These are phyloP conservation scores for Ascidia mentula DNA, from an alignment of 23 tunicate species.

Conservation along the genomic window DNA sequence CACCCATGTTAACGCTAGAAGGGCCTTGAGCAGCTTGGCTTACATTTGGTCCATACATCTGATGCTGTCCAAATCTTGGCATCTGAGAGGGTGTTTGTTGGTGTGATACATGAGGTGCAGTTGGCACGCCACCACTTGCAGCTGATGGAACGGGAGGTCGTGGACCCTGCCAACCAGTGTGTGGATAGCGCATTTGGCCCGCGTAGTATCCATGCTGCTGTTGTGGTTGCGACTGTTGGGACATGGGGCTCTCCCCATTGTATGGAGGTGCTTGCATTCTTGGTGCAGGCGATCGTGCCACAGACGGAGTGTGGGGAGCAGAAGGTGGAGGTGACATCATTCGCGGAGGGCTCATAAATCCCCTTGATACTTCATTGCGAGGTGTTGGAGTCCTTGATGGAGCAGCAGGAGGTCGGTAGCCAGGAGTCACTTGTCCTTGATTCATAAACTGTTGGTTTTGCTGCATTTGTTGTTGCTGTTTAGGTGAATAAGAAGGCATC, in stretches of 20 bases:
- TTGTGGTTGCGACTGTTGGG: slow-evolving; percentile 16
- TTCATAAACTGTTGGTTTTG: slow-evolving; percentile 23
- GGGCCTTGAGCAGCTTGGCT: not conserved
- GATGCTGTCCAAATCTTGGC: slow-evolving; percentile 21
- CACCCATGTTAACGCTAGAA: not conserved
- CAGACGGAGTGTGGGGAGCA: not conserved
- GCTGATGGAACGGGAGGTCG: slow-evolving; percentile 25
- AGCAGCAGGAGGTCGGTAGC: slow-evolving; percentile 10
- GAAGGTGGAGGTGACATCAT: slow-evolving; percentile 75
- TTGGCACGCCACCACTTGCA: not conserved
- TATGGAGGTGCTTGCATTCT: slow-evolving; percentile 31
- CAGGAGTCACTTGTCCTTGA: slow-evolving; percentile 30
- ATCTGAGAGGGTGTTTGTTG: slow-evolving; percentile 5
- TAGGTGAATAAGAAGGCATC: slow-evolving; percentile 33
- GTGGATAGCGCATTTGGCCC: slow-evolving; percentile 44
- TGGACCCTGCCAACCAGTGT: slow-evolving; percentile 41
- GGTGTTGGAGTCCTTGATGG: slow-evolving; percentile 39
- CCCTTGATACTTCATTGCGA: slow-evolving; percentile 31
- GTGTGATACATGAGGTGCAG: slow-evolving; percentile 5
- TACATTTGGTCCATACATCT: not conserved
- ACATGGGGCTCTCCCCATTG: slow-evolving; percentile 47
- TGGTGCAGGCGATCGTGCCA: slow-evolving; percentile 6
- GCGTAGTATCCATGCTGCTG: slow-evolving; percentile 47
- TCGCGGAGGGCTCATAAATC: slow-evolving; percentile 61
- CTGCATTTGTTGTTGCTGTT: slow-evolving; percentile 37